A percentile compares a stretch with the other conserved stretches of the same genome.
These are phyloP conservation scores for Andinoacara biseriatus DNA, from an alignment of 2,113 vertebrate genomes.

Conservation along the genomic window DNA sequence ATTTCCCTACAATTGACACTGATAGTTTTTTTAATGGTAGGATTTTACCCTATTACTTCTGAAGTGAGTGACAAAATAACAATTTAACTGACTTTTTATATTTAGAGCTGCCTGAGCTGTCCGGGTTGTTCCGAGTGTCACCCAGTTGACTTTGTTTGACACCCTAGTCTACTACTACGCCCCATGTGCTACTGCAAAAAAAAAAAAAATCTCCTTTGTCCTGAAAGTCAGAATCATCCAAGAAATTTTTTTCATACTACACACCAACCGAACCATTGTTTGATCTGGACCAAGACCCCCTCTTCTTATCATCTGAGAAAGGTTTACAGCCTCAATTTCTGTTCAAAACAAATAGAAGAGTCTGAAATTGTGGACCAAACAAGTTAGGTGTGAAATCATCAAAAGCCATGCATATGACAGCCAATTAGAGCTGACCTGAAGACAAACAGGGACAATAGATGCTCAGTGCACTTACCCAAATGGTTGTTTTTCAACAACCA, in stretches of 20 bases:
- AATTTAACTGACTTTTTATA: too few relatives aligned
- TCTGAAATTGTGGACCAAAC: not conserved
- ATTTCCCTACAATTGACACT: not conserved
- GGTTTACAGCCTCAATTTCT: not conserved
- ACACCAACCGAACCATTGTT: not conserved
- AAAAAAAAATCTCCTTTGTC: too few relatives aligned
- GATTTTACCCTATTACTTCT: not conserved
- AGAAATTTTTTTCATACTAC: not conserved
- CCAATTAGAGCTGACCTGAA: not conserved
- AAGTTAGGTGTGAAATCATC: not conserved
- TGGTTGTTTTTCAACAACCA: not conserved
- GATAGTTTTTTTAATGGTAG: not conserved
- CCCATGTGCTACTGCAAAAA: not conserved
- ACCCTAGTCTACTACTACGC: not conserved
- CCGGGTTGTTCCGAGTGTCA: not conserved
- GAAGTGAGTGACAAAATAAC: too few relatives aligned
- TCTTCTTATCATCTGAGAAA: not conserved
- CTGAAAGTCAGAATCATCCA: not conserved
- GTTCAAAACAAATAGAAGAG: not conserved
- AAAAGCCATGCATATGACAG: not conserved
- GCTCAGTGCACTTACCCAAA: fast-evolving
- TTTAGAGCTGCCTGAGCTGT: not conserved
- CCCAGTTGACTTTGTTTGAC: not conserved
- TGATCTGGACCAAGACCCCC: not conserved
- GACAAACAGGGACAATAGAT: not conserved